These are phyloP conservation scores for Drosophila ohnishii DNA, from an alignment of 1,140 invertebrate species.

Conservation along the genomic window DNA sequence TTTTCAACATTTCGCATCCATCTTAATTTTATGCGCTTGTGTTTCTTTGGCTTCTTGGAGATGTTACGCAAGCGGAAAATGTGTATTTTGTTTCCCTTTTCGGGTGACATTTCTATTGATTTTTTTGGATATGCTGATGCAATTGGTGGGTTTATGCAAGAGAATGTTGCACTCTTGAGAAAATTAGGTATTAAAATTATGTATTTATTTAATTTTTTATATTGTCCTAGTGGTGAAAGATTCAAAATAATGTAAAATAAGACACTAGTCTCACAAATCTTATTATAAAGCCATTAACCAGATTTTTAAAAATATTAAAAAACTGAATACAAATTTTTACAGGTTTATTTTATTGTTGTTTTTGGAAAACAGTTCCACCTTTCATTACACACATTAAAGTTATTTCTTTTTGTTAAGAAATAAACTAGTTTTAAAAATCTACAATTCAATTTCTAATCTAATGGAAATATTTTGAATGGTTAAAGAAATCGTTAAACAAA, in stretches of 20 bases:
- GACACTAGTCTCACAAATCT: background rate
- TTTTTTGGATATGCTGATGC: constrained; percentile 11
- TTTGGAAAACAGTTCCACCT: too few species aligned
- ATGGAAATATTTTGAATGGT: background rate
- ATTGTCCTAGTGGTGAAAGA: background rate
- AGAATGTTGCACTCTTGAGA: background rate
- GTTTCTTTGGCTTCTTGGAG: constrained; percentile 29
- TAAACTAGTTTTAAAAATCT: background rate
- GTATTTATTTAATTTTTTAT: background rate
- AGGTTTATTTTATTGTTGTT: background rate
- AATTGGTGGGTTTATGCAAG: background rate
- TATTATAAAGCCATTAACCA: background rate
- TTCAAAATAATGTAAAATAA: background rate
- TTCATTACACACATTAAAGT: background rate
- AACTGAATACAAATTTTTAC: too few species aligned
- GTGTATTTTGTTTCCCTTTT: constrained; percentile 25
- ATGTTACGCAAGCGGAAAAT: constrained; percentile 42
- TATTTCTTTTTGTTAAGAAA: background rate
- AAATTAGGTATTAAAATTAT: background rate
- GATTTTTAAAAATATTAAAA: background rate
- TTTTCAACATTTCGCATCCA: constrained; percentile 29
- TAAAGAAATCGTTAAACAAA: background rate
- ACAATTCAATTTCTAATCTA: background rate
- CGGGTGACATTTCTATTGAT: constrained; percentile 30
- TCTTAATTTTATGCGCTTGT: constrained; percentile 20